Evolutionary conservation across 2,113 vertebrate genomes (phyloP).

Genomic region (Sisor rabdophorus): DNA sequence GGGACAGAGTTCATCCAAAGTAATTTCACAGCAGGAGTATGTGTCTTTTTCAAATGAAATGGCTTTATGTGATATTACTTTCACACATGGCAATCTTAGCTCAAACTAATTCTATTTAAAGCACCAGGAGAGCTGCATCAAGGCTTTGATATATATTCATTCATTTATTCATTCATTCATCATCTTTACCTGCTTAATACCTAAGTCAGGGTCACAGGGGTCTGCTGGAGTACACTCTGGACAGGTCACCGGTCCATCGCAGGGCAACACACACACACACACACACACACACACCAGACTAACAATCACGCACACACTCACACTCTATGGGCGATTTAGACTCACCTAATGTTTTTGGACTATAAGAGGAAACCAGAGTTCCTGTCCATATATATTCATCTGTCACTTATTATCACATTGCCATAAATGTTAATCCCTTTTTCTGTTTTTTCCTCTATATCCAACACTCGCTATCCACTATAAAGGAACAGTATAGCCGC

Average conservation of each 20-base stretch:
- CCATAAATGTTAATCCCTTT: not conserved
- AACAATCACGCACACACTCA: no score
- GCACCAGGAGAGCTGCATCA: not conserved
- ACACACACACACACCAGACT: no score
- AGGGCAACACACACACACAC: no score
- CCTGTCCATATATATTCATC: not conserved
- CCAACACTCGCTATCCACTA: conserved; percentile 20
- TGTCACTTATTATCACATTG: not conserved
- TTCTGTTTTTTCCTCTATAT: not conserved
- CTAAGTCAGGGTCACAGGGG: no score
- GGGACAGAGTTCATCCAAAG: not conserved
- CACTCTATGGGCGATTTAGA: no score
- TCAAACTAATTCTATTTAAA: not conserved
- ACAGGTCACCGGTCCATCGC: no score
- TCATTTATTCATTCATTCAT: no score
- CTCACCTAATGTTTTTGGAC: no score
- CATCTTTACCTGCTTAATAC: no score
- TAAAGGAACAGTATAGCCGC: conserved; percentile 95
- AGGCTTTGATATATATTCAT: conserved; percentile 1
- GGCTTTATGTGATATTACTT: not conserved
- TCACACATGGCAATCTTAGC: conserved; percentile 5
- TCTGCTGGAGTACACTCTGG: no score
- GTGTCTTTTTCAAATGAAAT: conserved; percentile 12
- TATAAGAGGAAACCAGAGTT: no score
- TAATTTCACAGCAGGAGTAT: not conserved